Base-by-base conservation (phyloP, 2,888 invertebrate species). In the Keiferia lycopersicella region DNA sequence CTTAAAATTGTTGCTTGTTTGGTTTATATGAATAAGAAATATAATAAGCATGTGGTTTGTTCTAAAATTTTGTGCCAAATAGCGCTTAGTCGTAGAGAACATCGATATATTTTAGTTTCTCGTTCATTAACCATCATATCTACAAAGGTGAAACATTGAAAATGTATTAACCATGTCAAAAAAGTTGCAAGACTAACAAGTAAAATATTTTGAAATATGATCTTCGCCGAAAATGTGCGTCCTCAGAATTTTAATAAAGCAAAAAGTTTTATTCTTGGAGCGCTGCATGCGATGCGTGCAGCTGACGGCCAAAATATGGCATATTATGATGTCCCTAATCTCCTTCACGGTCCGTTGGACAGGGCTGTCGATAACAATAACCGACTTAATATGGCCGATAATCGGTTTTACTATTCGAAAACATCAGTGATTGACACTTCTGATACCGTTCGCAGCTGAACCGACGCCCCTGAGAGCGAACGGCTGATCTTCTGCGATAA, bases 281-380 rank as follows among this genome's bases (percentile, higher is more conserved):
- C 73, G 68, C n/a, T 81, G 85, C 82, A 83, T 78, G 82, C 79
- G 80, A 83, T 82, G 84, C 78, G 83, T 89, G 90, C 91, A 91
- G 91, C 91, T 91, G 91, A 88, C 91, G 86, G 83, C 83, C 78
- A 82, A 87, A 88, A 86, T 87, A 87, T 87, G 86, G 84, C 79
- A 87, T 86, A 88, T 87, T 88, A 90, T 90, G 87, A 88, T 87
- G 90, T 87, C 88, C 90, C 89, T 91, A 90, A 90, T 90, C 89
- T 89, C 87, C 84, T 90, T 87, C 84, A 89, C 85, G 88, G 84
- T 86, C 75, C 82, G 83, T 71, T 80, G 86, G 83, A 77, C 82
- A 81, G 82, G 78, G 79, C 84, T 86, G 88, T 86, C 90, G 88
- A 87, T 89, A 88, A 91, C 88, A 91, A 91, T 91, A 89, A 89